These are phyloP conservation scores for Trissoscelio sp. DNA, from an alignment of 2,888 invertebrate species.

Conservation along the genomic window DNA sequence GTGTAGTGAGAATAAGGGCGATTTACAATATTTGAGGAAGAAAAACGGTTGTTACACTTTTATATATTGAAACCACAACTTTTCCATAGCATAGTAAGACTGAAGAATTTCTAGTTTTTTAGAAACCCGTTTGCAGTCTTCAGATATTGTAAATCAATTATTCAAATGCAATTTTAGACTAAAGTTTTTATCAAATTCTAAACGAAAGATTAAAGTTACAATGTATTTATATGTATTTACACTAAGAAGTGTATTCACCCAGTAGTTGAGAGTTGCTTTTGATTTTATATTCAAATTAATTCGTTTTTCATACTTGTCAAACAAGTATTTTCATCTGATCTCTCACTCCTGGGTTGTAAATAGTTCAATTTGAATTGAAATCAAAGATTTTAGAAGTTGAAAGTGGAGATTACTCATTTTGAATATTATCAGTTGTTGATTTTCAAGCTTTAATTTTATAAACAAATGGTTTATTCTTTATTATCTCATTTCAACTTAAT, in stretches of 20 bases:
- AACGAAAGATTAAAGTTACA: neutral
- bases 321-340: no score
- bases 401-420: neutral
- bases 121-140: no score
- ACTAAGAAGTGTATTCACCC: neutral
- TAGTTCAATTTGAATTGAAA: neutral
- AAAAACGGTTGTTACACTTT: no score
- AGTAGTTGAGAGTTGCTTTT: neutral
- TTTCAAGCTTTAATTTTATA: neutral
- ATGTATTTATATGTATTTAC: constrained; percentile 6
- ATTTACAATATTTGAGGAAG: no score
- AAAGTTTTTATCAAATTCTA: neutral
- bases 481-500: neutral
- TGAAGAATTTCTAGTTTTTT: no score
- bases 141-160: neutral
- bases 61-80: no score
- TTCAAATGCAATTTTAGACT: constrained; percentile 1
- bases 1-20: no score
- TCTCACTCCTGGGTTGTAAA: no score
- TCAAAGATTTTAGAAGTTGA: neutral
- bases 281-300: neutral
- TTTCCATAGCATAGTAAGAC: no score
- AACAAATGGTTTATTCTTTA: no score
- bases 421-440: neutral
- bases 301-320: no score